Evolutionary conservation across 2,797 vertebrate species (phyloP), one percentile per base, ranked within the genome.

Genomic region (Danio albolineatus): DNA sequence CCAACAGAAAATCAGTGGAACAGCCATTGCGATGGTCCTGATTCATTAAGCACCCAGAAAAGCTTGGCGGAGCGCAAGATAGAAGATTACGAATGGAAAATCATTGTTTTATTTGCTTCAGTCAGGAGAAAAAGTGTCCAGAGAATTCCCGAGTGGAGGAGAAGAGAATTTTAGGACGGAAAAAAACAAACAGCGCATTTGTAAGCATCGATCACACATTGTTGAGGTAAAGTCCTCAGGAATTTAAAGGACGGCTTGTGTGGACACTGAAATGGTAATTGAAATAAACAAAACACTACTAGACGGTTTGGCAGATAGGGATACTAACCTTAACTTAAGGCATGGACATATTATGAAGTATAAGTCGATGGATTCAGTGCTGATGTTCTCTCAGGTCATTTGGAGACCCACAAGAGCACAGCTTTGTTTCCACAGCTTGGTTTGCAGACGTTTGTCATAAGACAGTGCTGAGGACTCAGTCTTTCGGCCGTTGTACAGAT

Each of bases 401-500:
- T 85, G 66, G 62, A 97, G 89, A 5, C 95, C 93, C 41, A 89
- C 90, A 21, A 98, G 90, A 41, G 86, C 87, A 81, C 95, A 96
- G 90, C 96, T 98, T 78, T 86, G 88, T 75, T 88, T 92, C 96
- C 96, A 98, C 78, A 98, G 92, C 80, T 87, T 74, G 2, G 72
- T 90, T 83, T 98, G 96, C 14, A 98, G 89, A 48, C 90, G 85
- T 0, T 73, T 72, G 51, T 97, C 88, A 8, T 97, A 96, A 0
- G 95, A 93, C 5, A 84, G 0, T 0, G 85, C 74, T 0, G 94
- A 90, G 0, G 97, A 98, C 82, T 82, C 83, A 4, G 80, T 93
- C 86, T 91, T 95, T 51, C 88, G 71, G 28, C 96, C 95, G 5
- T 98, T 96, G 90, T 94, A 96, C 38, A 98, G 89, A 91, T 98